These are phyloP conservation scores for Laspeyria flexula DNA, from an alignment of 2,888 invertebrate genomes.

Conservation along the genomic window DNA sequence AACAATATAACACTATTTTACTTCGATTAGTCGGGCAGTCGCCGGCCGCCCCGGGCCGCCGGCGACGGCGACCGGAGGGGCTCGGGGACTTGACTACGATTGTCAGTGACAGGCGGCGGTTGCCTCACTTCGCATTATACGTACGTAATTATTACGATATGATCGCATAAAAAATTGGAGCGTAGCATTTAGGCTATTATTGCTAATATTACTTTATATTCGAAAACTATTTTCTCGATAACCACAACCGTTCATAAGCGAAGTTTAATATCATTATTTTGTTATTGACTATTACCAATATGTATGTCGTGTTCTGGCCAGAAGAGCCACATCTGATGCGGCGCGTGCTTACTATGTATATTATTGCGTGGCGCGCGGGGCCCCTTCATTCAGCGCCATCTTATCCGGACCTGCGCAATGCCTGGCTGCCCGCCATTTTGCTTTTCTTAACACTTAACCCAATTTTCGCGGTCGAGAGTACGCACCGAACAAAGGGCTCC, in stretches of 20 bases:
- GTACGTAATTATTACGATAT: conserved; percentile 73
- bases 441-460: conserved; percentile 79
- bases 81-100: not conserved
- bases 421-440: conserved; percentile 73
- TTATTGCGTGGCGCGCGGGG: conserved; percentile 69
- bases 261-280: conserved; percentile 83
- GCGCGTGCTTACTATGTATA: conserved; percentile 61
- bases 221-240: conserved; percentile 84
- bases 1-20: conserved; percentile 85
- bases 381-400: conserved; percentile 62
- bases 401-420: conserved; percentile 72
- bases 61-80: conserved; percentile 28
- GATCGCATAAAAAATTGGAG: conserved; percentile 79
- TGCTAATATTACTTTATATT: conserved; percentile 83
- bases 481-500: conserved; percentile 70
- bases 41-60: conserved; percentile 35
- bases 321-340: conserved; percentile 71
- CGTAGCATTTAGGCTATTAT: conserved; percentile 83
- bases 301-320: conserved; percentile 65
- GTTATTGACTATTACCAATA: conserved; percentile 83
- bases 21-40: conserved; percentile 69
- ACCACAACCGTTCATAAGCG: conserved; percentile 86
- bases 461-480: conserved; percentile 55
- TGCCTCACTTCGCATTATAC: conserved; percentile 54
- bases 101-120: conserved; percentile 24